Conservation (phyloP, 2,113 vertebrate genomes). For the Emberiza fucata region DNA sequence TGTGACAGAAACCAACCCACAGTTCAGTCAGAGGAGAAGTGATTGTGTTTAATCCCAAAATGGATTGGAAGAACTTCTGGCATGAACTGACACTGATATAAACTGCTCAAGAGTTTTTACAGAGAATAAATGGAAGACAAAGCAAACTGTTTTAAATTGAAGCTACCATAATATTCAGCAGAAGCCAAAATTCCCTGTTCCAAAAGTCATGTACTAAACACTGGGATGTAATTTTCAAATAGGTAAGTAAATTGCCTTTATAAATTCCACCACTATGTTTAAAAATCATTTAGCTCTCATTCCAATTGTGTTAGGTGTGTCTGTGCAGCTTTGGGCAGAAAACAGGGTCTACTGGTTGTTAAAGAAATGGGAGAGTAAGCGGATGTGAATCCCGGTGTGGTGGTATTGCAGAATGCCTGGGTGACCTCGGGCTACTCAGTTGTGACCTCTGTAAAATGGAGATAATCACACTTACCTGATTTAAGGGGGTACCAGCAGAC, state of each 20-base stretch:
- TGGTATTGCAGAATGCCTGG: neutral
- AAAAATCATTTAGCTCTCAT: neutral
- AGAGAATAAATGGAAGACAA: neutral
- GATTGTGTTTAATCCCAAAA: constrained; percentile 38
- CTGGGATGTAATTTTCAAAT: neutral
- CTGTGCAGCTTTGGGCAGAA: neutral
- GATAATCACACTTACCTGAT: constrained; percentile 47
- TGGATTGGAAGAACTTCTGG: constrained; percentile 6
- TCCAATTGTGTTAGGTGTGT: neutral
- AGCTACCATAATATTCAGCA: neutral
- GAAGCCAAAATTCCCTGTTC: neutral
- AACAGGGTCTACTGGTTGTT: neutral
- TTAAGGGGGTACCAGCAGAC: constrained; percentile 1
- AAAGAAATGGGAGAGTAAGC: neutral
- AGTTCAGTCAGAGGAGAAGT: neutral
- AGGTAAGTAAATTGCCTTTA: neutral
- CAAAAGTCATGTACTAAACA: neutral
- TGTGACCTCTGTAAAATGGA: constrained; percentile 29
- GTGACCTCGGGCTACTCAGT: neutral
- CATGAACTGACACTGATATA: neutral
- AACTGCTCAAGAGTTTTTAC: neutral
- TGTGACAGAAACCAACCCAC: neutral
- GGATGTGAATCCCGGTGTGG: accelerated
- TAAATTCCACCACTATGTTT: neutral
- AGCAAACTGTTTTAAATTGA: constrained; percentile 4